A percentile compares a stretch with the other conserved stretches of the same genome.
These are phyloP conservation scores for Myiozetetes cayanensis DNA, from an alignment of 2,113 vertebrate species.

Conservation along the genomic window DNA sequence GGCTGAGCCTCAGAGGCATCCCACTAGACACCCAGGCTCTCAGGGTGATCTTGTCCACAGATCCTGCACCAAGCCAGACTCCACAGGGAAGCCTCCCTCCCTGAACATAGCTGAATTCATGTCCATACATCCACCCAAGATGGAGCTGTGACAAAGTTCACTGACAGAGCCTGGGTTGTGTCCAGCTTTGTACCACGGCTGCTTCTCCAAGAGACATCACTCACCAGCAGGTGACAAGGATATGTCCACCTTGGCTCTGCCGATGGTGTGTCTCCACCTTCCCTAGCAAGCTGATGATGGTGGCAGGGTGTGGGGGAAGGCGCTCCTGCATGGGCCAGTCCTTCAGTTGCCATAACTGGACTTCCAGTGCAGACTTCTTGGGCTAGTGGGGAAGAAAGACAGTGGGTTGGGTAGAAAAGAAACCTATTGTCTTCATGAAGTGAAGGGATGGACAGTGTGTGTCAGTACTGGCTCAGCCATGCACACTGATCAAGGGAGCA, in stretches of 20 bases:
- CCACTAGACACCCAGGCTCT: neutral
- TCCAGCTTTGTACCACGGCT: neutral
- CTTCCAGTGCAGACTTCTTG: constrained; percentile 8
- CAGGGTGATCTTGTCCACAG: neutral
- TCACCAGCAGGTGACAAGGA: constrained; percentile 60
- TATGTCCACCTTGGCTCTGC: neutral
- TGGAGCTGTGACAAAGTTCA: neutral
- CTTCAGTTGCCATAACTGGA: constrained; percentile 30
- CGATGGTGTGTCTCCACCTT: constrained; percentile 41
- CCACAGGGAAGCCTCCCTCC: neutral
- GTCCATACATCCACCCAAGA: neutral
- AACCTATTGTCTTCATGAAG: neutral
- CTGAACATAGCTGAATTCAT: neutral
- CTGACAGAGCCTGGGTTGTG: neutral
- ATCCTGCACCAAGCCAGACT: neutral
- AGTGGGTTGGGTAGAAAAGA: neutral
- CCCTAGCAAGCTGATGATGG: constrained; percentile 50
- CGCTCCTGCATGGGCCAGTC: constrained; percentile 48
- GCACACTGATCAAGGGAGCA: neutral
- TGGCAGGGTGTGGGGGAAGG: neutral
- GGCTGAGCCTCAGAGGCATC: neutral
- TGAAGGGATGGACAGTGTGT: neutral
- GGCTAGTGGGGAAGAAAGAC: neutral
- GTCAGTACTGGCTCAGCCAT: neutral
- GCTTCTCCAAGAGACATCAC: neutral